Conservation (phyloP, 2,888 invertebrate genomes). For the Thymelicus lineola region DNA sequence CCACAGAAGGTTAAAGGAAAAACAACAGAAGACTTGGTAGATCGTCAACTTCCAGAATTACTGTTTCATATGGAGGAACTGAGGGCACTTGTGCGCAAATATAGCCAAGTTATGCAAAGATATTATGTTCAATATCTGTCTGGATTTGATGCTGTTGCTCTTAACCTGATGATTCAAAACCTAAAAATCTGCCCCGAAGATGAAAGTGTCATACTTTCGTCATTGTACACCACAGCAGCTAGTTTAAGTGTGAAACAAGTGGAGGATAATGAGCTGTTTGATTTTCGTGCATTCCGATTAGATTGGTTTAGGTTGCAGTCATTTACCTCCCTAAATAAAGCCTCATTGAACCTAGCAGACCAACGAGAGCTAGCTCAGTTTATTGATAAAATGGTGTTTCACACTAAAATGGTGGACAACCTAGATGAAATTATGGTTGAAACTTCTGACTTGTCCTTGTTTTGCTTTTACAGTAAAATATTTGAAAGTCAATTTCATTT, state of each 20-base stretch:
- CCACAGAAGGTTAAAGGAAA: conserved; percentile 95
- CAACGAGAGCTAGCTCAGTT: conserved; percentile 95
- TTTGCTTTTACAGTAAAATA: conserved; percentile 98
- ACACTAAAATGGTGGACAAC: conserved; percentile 99
- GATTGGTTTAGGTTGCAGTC: conserved; percentile 99
- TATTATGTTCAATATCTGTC: conserved; percentile 99
- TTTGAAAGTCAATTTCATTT: conserved; percentile 99
- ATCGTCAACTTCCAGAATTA: conserved; percentile 97
- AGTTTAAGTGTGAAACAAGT: conserved; percentile 96
- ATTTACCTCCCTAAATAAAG: conserved; percentile 94
- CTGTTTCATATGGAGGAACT: conserved; percentile 99
- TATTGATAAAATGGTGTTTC: conserved; percentile 98
- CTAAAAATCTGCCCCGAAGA: conserved; percentile 95
- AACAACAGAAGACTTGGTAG: conserved; percentile 96
- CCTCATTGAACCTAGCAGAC: conserved; percentile 91
- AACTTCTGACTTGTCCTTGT: conserved; percentile 98
- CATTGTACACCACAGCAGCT: conserved; percentile 95
- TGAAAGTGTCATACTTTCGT: conserved; percentile 96
- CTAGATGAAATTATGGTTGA: conserved; percentile 98
- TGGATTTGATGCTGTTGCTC: conserved; percentile 97
- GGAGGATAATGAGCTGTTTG: conserved; percentile 97
- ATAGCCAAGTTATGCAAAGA: conserved; percentile 98
- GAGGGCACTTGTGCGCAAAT: conserved; percentile 96
- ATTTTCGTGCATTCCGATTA: conserved; percentile 96
- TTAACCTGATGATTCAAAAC: conserved; percentile 94